Base-by-base conservation (phyloP, 1,140 invertebrate genomes). In the Meloidogyne floridensis region DNA sequence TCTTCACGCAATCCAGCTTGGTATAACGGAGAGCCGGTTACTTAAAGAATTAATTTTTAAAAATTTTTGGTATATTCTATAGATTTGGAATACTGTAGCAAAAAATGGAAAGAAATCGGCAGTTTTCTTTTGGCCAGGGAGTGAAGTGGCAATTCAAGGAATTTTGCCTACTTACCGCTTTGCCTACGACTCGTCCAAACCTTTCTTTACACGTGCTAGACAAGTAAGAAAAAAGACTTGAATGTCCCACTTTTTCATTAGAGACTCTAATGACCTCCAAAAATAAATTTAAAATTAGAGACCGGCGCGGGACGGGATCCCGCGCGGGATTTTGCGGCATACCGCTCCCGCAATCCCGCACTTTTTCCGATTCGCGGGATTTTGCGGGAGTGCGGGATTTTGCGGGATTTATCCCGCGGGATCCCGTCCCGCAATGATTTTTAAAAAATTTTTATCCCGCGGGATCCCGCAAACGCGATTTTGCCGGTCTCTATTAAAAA, bases 111-210 rank as follows among this genome's bases (percentile, higher is more conserved):
- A 87, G 73, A 85, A 85, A 74, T 85, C 84, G 32, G 84, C 83
- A 2, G 88, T 81, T 13, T 86, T 87, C 83, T 87, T 87, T 59
- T 87, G 86, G 83, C 85, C 85, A 43, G 85, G 85, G 20, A 80
- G 76, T 32, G 85, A 86, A 73, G 85, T 86, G 32, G 47, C 72
- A 20, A 82, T 86, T 43, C 51, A 86, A 43, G 84, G 85, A 13
- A 80, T 77, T 10, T 53, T 75, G 43, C 85, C 85, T n/a, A 86
- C 85, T 13, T 86, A 85, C 43, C 51, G 73, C 3, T 75, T 78
- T 59, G 51, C 56, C 9, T 85, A 87, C 77, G 85, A 85, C 51
- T 81, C 54, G 20, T 83, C 81, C 10, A 85, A 77, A 11, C 82
- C 86, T 13, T 85, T 85, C 70, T 87, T 81, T 10, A 85, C 88